These are phyloP conservation scores for Babylonia areolata DNA, from an alignment of 1,140 invertebrate genomes.

Conservation along the genomic window DNA sequence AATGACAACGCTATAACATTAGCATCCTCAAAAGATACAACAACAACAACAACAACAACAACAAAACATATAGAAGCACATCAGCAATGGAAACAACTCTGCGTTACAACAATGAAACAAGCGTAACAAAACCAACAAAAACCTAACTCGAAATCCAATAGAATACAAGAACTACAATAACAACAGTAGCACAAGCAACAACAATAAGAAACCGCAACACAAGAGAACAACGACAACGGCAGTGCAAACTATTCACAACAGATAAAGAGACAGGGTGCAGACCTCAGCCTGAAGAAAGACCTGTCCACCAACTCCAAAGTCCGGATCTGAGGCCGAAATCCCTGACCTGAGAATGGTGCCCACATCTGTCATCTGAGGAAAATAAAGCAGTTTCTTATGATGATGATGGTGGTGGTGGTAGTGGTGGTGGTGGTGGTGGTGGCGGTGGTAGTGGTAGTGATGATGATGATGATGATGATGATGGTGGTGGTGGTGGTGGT, in stretches of 20 bases:
- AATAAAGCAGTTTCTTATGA: neutral
- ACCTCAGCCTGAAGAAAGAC: neutral
- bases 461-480: conserved; percentile 42
- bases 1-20: no score
- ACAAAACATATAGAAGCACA: no score
- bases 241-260: no score
- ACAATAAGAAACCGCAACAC: no score
- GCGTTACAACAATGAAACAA: no score
- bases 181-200: no score
- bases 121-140: no score
- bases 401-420: neutral
- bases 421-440: neutral
- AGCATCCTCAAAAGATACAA: no score
- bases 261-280: neutral
- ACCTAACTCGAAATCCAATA: no score
- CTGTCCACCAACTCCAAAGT: neutral
- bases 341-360: neutral
- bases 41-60: neutral
- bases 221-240: no score
- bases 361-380: neutral
- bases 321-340: neutral
- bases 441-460: conserved; percentile 25
- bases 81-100: neutral
- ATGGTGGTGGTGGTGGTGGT: conserved; percentile 43
- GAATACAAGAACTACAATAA: no score